Evolutionary conservation across 2,113 vertebrate species (phyloP).

Genomic region (Mormoops blainvillei): DNA sequence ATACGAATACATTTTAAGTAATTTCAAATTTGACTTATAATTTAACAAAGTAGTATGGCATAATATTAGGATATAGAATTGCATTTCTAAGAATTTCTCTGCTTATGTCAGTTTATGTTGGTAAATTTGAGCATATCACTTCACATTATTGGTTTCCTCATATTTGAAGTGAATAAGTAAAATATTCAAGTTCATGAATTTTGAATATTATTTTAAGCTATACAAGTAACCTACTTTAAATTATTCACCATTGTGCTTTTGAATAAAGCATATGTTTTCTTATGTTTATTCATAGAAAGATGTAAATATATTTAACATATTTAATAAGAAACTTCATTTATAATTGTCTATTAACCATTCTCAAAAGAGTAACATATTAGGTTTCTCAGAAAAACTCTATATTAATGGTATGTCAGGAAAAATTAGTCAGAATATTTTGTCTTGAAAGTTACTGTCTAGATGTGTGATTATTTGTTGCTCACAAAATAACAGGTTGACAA

Average conservation of each 20-base stretch:
- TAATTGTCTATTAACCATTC: not conserved
- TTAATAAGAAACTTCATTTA: not conserved
- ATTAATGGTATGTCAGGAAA: not conserved
- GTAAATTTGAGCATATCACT: not conserved
- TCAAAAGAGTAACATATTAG: not conserved
- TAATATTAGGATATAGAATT: not conserved
- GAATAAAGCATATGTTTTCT: not conserved
- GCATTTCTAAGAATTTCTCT: not conserved
- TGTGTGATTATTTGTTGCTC: not conserved
- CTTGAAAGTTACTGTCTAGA: not conserved
- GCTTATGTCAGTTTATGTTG: not conserved
- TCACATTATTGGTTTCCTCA: not conserved
- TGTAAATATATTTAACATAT: not conserved
- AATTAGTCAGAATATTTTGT: not conserved
- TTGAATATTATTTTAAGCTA: not conserved
- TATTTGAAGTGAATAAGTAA: not conserved
- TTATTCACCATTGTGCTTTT: not conserved
- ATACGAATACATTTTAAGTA: not conserved
- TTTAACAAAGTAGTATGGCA: not conserved
- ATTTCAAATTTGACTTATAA: not conserved
- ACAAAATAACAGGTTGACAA: not conserved
- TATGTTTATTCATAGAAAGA: not conserved
- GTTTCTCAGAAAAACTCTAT: not conserved
- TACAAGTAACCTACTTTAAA: not conserved
- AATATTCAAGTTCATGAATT: not conserved